Percentiles rank a stretch among this genome's conserved stretches.
phyloP scores from a whole-genome alignment of 1,140 invertebrate species.

The Apis laboriosa region DNA sequence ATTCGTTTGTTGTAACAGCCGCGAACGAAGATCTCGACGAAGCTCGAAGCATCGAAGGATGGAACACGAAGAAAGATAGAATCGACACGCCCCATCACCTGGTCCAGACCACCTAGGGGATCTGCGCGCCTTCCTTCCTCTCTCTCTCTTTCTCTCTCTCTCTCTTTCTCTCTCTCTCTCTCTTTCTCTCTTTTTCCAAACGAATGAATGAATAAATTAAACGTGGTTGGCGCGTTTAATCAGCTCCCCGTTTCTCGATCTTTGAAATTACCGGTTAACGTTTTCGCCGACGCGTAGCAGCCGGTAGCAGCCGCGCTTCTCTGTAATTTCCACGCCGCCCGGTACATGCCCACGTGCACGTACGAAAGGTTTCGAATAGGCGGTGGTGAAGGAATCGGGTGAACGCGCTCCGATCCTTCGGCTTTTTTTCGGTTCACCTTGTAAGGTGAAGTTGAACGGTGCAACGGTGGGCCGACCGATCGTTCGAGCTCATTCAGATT shows the following conservation, averaged over 20 bases:
- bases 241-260: conserved; percentile 70
- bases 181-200: neutral
- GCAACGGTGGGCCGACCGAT: no score
- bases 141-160: neutral
- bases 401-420: neutral
- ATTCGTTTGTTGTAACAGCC: neutral
- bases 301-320: conserved; percentile 58
- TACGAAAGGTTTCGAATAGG: conserved; percentile 29
- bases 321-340: conserved; percentile 78
- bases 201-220: conserved; percentile 75
- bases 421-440: no score
- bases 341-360: conserved; percentile 61
- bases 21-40: neutral
- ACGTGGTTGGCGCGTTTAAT: conserved; percentile 71
- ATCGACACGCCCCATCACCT: conserved; percentile 53
- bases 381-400: neutral
- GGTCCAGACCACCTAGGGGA: conserved; percentile 57
- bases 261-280: conserved; percentile 71
- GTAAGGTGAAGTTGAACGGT: no score
- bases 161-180: no score
- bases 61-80: neutral
- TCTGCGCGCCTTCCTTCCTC: neutral
- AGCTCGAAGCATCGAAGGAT: neutral
- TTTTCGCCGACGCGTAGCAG: conserved; percentile 37
- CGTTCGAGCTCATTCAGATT: no score